Evolutionary conservation across 2,113 vertebrate species (phyloP), one percentile per base, ranked within the genome.

Genomic region (Ptilorrhoa leucosticta): DNA sequence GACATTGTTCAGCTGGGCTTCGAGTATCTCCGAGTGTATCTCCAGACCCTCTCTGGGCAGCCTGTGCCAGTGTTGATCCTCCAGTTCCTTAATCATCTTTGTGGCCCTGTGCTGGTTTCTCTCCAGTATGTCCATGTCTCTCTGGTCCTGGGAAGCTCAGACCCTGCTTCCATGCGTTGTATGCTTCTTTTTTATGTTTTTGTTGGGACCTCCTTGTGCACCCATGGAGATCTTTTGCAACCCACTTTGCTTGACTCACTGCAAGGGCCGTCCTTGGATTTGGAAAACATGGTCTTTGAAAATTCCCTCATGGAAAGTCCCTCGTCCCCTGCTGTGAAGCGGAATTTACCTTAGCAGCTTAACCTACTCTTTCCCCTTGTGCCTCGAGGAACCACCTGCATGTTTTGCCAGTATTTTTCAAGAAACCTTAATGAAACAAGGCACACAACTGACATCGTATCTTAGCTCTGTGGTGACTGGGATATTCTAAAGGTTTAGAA

Each of bases 91-190:
- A 8, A 16, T 23, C 47, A 48, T 15, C 17, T 27, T 23, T 61
- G 14, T 48, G 18, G 28, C 21, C 8, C 22, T 35, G 12, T 54
- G 26, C 31, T 70, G 63, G 22, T 69, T 12, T 77, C 31, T 9
- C 12, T 35, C 40, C 45, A 31, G 11, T 27, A 10, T 51, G 33
- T 33, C 39, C 33, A 9, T 6, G 8, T 28, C 22, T 21, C 21
- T 61, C 15, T 48, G 35, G 12, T 48, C 23, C 63, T 48, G 63
- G 40, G 40, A 58, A 77, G 19, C 22, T 30, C 28, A 54, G 15
- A n/a, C 6, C 8, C 10, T 77, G 21, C 17, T 81, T 44, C 31
- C n/a, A 44, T 0, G 0, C 17, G 9, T 3, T 63, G 2, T n/a
- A 7, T 51, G 4, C 11, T 80, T 45, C 35, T 33, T 79, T 69